Conservation (phyloP, 2,797 vertebrate genomes). For the Sphenopsis melanotis region DNA sequence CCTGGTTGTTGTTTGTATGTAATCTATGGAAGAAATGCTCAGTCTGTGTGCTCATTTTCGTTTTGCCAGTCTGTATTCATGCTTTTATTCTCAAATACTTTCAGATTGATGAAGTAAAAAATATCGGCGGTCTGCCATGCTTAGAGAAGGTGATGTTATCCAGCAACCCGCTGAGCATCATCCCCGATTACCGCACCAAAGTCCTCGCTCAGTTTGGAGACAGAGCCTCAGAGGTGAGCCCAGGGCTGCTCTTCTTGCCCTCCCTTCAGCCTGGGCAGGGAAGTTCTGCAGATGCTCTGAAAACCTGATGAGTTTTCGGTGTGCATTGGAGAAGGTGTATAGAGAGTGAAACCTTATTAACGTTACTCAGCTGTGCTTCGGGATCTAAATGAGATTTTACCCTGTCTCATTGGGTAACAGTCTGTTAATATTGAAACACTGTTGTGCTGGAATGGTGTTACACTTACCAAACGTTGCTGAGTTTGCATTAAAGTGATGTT, state of each 20-base stretch:
- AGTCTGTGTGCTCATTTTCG: not conserved
- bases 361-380: accelerated
- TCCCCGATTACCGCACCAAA: conserved; percentile 96
- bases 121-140: conserved; percentile 88
- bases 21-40: not conserved
- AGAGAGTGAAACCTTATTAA: not conserved
- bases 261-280: not conserved
- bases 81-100: conserved; percentile 29
- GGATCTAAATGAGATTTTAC: not conserved
- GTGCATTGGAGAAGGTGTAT: not conserved
- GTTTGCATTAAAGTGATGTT: not conserved
- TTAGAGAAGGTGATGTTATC: conserved; percentile 87
- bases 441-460: not conserved
- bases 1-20: not conserved
- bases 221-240: conserved; percentile 89
- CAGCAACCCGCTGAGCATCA: conserved; percentile 91
- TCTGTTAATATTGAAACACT: not conserved
- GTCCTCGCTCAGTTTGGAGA: conserved; percentile 95
- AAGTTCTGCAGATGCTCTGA: not conserved
- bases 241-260: not conserved
- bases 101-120: conserved; percentile 91
- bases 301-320: not conserved
- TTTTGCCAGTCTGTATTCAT: not conserved
- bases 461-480: not conserved
- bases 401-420: not conserved